Conservation (phyloP, 2,113 vertebrate genomes). For the Pleuronectes platessa region DNA sequence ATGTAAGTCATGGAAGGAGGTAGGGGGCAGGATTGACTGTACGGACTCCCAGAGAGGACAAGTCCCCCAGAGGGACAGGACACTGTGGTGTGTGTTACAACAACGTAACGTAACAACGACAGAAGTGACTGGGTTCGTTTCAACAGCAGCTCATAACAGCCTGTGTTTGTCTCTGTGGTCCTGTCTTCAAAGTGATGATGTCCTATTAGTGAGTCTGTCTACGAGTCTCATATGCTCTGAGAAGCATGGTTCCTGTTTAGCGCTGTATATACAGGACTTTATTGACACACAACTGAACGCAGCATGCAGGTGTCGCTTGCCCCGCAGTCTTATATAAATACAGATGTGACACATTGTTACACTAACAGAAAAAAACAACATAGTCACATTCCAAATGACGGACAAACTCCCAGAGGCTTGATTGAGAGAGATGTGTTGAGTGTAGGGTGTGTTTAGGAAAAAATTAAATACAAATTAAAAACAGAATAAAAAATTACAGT, state of each 20-base stretch:
- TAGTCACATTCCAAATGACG: conserved; percentile 48
- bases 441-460: conserved; percentile 32
- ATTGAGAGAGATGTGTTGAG: conserved; percentile 50
- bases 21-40: conserved; percentile 17
- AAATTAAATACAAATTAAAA: background rate
- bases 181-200: conserved; percentile 3
- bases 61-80: conserved; percentile 28
- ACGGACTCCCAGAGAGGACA: conserved; percentile 25
- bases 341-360: conserved; percentile 27
- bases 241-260: conserved; percentile 22
- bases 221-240: background rate
- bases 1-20: conserved; percentile 39
- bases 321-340: conserved; percentile 21
- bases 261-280: background rate
- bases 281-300: conserved; percentile 15
- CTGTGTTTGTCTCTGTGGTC: conserved; percentile 5
- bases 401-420: conserved; percentile 37
- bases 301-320: conserved; percentile 31
- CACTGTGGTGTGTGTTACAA: conserved; percentile 26
- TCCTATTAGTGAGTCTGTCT: background rate
- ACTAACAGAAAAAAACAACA: conserved; percentile 35
- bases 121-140: conserved; percentile 29
- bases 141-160: background rate
- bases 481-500: conserved; percentile 58
- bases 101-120: conserved; percentile 6